Base-by-base conservation (phyloP, 2,888 invertebrate species). In the Elegia similella region DNA sequence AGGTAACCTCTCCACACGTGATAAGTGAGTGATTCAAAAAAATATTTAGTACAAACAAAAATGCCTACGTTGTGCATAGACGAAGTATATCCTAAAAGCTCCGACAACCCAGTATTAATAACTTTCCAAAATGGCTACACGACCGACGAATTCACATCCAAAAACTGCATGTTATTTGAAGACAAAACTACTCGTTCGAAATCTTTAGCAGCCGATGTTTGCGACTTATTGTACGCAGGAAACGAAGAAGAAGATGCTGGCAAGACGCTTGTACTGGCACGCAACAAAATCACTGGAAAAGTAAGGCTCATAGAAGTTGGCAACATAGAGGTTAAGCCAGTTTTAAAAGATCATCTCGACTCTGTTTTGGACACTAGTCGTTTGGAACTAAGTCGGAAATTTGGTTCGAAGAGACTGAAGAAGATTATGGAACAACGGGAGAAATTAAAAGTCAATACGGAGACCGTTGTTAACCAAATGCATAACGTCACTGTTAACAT, bases 401-500 rank as follows among this genome's bases (percentile, higher is more conserved):
- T 95, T 69, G 95, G 94, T 1, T 94, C 94, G 0, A 95, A 95
- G 63, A 93, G 88, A 68, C 84, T 86, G 0, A 94, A 93, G 70
- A 78, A 93, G 64, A 78, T 79, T 52, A 92, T 93, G 59, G 94
- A 94, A 65, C 94, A 94, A n/a, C 76, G 74, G 0, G 94, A 94
- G 69, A 92, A 91, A 70, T 72, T 94, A 53, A 93, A 93, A 71
- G 79, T 93, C 0, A 93, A 94, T 61, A 84, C 93, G 0, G 86
- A 93, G 13, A 88, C 92, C 0, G 92, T 94, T 0, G 92, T 92
- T 0, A 92, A 93, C 34, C 92, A 94, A 59, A 84, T 94, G 74
- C 90, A 93, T 62, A 83, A 92, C 62, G 91, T 93, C 0, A 93
- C 93, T 0, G 80, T 80, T 3, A 82, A 76, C 10, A 58, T 88